These are phyloP conservation scores for Vipera latastei DNA, from an alignment of 2,797 vertebrate genomes.

Conservation along the genomic window DNA sequence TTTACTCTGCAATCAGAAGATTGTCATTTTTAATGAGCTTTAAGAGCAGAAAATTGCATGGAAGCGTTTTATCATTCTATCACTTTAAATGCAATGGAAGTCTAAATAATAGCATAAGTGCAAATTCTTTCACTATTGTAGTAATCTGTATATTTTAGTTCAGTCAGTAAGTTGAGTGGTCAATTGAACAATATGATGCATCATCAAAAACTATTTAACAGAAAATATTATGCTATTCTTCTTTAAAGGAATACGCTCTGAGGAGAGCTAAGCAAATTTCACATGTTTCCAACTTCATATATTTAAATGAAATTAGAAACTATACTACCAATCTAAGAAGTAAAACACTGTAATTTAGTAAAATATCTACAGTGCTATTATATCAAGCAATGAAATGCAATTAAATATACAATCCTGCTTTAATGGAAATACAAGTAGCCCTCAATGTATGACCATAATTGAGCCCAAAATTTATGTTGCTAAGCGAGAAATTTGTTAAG, in stretches of 20 bases:
- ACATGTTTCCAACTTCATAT: not conserved
- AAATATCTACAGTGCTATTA: conserved; percentile 39
- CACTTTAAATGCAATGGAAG: not conserved
- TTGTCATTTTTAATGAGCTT: not conserved
- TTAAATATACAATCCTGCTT: conserved; percentile 39
- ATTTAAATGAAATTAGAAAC: conserved; percentile 27
- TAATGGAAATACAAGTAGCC: conserved; percentile 31
- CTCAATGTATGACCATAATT: no score
- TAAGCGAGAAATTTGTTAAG: no score
- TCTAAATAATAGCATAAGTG: not conserved
- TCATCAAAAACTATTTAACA: not conserved
- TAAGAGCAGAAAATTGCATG: not conserved
- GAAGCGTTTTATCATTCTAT: not conserved
- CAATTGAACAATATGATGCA: not conserved
- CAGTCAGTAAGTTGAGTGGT: not conserved
- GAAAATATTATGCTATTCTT: not conserved
- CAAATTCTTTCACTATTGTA: not conserved
- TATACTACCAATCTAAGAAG: conserved; percentile 15
- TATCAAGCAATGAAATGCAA: conserved; percentile 57
- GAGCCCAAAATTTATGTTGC: no score
- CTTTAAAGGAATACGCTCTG: not conserved
- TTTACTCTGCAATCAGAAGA: not conserved
- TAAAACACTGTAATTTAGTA: conserved; percentile 38
- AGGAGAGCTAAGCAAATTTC: not conserved
- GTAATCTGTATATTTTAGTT: not conserved